A percentile compares a stretch with the other conserved stretches of the same genome.
These are phyloP conservation scores for Amphimallon solstitiale DNA, from an alignment of 2,888 invertebrate species.

Conservation along the genomic window DNA sequence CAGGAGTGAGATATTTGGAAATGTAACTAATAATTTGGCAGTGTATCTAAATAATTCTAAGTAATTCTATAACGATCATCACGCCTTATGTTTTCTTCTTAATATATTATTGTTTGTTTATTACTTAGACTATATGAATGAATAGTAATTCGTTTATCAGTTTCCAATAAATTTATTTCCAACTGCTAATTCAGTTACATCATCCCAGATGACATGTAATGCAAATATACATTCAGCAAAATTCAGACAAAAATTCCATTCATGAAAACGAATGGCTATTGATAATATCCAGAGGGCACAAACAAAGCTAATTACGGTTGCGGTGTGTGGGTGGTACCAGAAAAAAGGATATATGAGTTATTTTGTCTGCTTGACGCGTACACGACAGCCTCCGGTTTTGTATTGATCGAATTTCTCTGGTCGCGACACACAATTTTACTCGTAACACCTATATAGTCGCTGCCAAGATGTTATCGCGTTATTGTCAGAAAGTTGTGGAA, in stretches of 20 bases:
- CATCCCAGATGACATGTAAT: too few relatives aligned
- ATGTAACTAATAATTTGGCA: too few relatives aligned
- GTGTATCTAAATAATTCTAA: too few relatives aligned
- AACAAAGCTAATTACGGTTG: not conserved
- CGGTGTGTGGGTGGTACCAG: not conserved
- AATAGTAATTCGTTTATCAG: too few relatives aligned
- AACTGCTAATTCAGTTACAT: too few relatives aligned
- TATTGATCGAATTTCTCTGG: conserved; percentile 48
- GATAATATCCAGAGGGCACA: conserved; percentile 3
- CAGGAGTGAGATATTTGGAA: too few relatives aligned
- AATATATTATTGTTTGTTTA: too few relatives aligned
- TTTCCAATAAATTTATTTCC: too few relatives aligned
- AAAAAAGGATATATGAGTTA: conserved; percentile 26
- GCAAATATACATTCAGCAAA: not conserved
- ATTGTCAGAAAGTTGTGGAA: conserved; percentile 35
- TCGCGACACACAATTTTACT: conserved; percentile 48
- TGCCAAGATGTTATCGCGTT: conserved; percentile 39
- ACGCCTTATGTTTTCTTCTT: too few relatives aligned
- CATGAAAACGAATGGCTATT: conserved; percentile 21
- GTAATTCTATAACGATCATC: too few relatives aligned
- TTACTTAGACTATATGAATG: too few relatives aligned
- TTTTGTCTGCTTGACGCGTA: conserved; percentile 42
- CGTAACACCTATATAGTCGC: conserved; percentile 40
- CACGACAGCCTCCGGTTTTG: conserved; percentile 40
- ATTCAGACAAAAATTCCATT: not conserved